Evolutionary conservation across 2,888 invertebrate species (phyloP), one percentile per base, ranked within the genome.

Genomic region (Sussaba pulchella): DNA sequence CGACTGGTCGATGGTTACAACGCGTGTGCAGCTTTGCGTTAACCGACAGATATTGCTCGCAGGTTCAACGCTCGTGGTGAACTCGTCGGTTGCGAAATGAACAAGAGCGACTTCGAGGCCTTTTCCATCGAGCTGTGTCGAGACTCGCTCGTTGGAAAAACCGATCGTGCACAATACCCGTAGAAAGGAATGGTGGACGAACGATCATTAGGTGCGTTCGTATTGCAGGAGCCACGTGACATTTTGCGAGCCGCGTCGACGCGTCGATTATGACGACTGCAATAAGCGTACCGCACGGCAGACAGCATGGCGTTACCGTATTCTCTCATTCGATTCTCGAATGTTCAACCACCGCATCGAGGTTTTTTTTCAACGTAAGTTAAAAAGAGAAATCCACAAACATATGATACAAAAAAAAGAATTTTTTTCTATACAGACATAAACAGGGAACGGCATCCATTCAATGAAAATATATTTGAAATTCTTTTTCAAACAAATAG

Each of bases 121-220:
- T 73, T 57, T 73, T 57, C 10, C 21, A 26, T 50, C 14, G 36
- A 36, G 59, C 21, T n/a, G n/a, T 26, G 50, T 14, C 10, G 14
- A 24, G 14, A 24, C 36, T 61, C 50, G 17, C 72, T 24, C 17
- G 31, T 52, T 24, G 52, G 4, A 43, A 63, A 73, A 63, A 26
- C 54, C 63, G 50, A 52, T 50, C 54, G 41, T n/a, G n/a, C 31
- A 36, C 54, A 64, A 45, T 36, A 54, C 64, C 36, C 54, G 50
- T 45, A n/a, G 54, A 64, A 31, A 36, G 31, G 43, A 73, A 73
- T 17, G 64, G 4, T 36, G 31, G 14, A 73, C 31, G 73, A 73
- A 26, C 43, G 31, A 31, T 19, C 12, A 8, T n/a, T 17, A 31
- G 19, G 4, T 24, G 31, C 45, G 45, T 31, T 9, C 63, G 21